Percentiles rank a stretch among this genome's conserved stretches.
phyloP scores from a whole-genome alignment of 1,140 invertebrate genomes.

The Chrysomallon squamiferum region DNA sequence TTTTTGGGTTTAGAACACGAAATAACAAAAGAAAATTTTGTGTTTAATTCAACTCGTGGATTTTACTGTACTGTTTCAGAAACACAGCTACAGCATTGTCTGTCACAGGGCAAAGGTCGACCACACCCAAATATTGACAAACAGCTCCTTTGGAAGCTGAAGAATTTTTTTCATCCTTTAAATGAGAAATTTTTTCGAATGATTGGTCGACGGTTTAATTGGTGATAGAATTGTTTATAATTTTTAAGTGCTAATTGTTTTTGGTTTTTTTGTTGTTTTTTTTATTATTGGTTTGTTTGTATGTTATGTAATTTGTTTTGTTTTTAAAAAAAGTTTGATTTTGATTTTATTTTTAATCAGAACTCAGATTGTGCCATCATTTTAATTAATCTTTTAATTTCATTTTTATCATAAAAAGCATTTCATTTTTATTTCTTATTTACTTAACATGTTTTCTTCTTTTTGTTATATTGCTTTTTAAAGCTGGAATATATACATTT shows the following conservation, averaged over 20 bases:
- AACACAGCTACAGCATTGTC: slow-evolving; percentile 47
- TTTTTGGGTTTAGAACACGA: slow-evolving; percentile 83
- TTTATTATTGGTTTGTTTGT: neutral
- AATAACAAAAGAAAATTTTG: slow-evolving; percentile 79
- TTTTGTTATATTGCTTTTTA: neutral
- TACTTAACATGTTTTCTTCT: no score
- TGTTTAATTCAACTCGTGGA: slow-evolving; percentile 60
- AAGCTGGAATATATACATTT: neutral
- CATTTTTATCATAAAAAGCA: no score
- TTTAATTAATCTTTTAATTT: neutral
- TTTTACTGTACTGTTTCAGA: slow-evolving; percentile 66
- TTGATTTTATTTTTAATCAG: neutral
- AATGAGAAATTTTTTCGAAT: slow-evolving; percentile 58
- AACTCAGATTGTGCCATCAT: neutral
- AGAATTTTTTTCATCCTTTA: slow-evolving; percentile 57
- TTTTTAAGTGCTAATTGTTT: neutral
- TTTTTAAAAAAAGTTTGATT: neutral
- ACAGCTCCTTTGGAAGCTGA: slow-evolving; percentile 53
- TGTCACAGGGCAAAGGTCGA: slow-evolving; percentile 63
- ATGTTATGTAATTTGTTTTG: neutral
- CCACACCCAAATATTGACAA: slow-evolving; percentile 58
- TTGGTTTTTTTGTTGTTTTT: neutral
- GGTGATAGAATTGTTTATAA: slow-evolving; percentile 9
- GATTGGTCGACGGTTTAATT: slow-evolving; percentile 33
- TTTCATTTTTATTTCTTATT: no score